phyloP scores from a whole-genome alignment of 2,888 invertebrate genomes.

The Caradrina kadenii region DNA sequence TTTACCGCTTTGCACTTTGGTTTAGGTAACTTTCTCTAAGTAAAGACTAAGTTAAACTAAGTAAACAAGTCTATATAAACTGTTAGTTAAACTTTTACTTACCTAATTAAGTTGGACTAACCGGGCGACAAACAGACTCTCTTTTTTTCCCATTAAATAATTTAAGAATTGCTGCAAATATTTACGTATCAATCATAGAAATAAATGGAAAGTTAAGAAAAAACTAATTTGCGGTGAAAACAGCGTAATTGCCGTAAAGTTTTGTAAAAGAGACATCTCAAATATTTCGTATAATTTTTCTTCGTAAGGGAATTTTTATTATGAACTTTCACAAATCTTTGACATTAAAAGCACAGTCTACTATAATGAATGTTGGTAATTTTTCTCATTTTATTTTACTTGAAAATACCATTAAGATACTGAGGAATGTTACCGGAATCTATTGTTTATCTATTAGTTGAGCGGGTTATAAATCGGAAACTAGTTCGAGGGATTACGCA shows the following conservation, averaged over 20 bases:
- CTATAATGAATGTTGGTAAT: neutral
- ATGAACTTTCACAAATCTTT: constrained; percentile 26
- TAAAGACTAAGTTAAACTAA: constrained; percentile 61
- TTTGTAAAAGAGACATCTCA: neutral
- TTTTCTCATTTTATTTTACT: constrained; percentile 40
- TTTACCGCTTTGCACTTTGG: constrained; percentile 70
- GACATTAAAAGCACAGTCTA: constrained; percentile 3
- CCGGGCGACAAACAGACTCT: constrained; percentile 9
- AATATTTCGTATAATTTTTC: neutral
- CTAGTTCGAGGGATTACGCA: constrained; percentile 65
- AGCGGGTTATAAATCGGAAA: constrained; percentile 62
- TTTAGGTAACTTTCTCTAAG: constrained; percentile 75
- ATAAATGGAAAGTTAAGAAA: neutral
- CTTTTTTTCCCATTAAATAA: neutral
- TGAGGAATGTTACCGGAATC: constrained; percentile 63
- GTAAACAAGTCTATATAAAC: constrained; percentile 63
- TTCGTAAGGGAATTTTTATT: neutral
- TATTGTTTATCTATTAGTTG: constrained; percentile 62
- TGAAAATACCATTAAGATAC: constrained; percentile 44
- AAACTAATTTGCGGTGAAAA: constrained; percentile 8
- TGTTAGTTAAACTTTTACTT: constrained; percentile 55
- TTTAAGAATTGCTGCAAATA: neutral
- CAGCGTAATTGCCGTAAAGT: neutral
- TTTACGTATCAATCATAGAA: neutral
- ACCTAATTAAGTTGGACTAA: constrained; percentile 54